Evolutionary conservation across 2,888 invertebrate species (phyloP), one percentile per base, ranked within the genome.

Genomic region (Folsomia manolachei): DNA sequence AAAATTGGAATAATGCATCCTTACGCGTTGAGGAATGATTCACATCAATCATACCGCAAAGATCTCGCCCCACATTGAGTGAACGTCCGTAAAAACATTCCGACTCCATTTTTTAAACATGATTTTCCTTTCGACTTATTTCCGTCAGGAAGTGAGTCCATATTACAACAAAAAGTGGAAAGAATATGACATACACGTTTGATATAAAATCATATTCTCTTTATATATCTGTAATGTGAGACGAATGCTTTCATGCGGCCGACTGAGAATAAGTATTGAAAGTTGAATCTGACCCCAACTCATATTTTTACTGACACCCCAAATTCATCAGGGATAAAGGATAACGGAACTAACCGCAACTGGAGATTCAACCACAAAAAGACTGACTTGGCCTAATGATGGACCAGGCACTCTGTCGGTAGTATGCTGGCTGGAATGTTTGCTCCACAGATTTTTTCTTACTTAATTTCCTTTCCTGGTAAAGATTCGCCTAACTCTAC

Each of bases 71-170:
- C n/a, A n/a, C n/a, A n/a, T n/a, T n/a, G n/a, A n/a, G n/a, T n/a
- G n/a, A n/a, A n/a, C n/a, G 39, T 39, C 4, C 39, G 14, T 39
- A 39, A 39, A 4, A 39, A 39, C 39, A 39, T 56, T 19, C 11
- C 19, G n/a, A 7, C 19, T 7, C 7, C 18, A 4, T 56, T 56
- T 56, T 56, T 7, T 14, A 14, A n/a, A 56, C 56, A 56, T 56
- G 56, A 56, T 56, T 56, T 56, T 56, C 11, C 56, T 56, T 56
- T 56, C 39, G 39, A 39, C 39, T 39, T 39, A 39, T 56, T 56
- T 56, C 56, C 56, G 18, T 56, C 56, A 56, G 19, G n/a, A 56
- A 56, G 4, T n/a, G n/a, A n/a, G n/a, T 39, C 14, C 14, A 9
- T 39, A 39, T 39, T 39, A 4, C 39, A 39, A 39, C 39, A 39